Evolutionary conservation across 2,113 vertebrate genomes (phyloP).

Genomic region (Apteryx mantelli): DNA sequence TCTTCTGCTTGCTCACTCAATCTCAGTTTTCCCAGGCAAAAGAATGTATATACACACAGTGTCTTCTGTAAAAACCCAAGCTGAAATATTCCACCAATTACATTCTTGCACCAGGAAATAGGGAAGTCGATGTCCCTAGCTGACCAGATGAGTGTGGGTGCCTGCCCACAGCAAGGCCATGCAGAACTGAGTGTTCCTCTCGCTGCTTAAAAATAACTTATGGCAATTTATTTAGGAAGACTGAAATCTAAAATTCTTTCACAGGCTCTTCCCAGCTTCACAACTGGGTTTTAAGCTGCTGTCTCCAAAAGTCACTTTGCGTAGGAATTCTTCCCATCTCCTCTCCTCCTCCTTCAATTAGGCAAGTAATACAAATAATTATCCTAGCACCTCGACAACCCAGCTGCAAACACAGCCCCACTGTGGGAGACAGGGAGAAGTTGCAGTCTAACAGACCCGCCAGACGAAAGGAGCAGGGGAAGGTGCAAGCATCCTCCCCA

Average conservation of each 20-base stretch:
- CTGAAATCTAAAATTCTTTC: not conserved
- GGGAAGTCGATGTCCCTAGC: not conserved
- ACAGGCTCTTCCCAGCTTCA: not conserved
- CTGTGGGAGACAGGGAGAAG: not conserved
- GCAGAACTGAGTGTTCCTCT: not conserved
- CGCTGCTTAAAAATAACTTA: not conserved
- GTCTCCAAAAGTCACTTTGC: conserved; percentile 9
- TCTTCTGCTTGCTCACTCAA: not conserved
- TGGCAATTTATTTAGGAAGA: not conserved
- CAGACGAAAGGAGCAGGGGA: not conserved
- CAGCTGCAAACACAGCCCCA: not conserved
- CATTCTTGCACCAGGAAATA: not conserved
- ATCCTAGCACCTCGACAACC: not conserved
- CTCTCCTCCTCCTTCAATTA: not conserved
- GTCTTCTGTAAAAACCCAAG: not conserved
- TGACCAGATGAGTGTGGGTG: not conserved
- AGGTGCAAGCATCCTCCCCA: not conserved
- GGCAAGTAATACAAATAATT: not conserved
- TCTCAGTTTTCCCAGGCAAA: not conserved
- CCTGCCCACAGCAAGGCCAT: not conserved
- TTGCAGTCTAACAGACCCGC: not conserved
- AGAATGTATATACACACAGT: not conserved
- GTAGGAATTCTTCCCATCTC: not conserved
- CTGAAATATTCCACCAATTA: not conserved
- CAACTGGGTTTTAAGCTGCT: conserved; percentile 16